Conservation (phyloP, 2,888 invertebrate species). For the Myopa tessellatipennis region DNA sequence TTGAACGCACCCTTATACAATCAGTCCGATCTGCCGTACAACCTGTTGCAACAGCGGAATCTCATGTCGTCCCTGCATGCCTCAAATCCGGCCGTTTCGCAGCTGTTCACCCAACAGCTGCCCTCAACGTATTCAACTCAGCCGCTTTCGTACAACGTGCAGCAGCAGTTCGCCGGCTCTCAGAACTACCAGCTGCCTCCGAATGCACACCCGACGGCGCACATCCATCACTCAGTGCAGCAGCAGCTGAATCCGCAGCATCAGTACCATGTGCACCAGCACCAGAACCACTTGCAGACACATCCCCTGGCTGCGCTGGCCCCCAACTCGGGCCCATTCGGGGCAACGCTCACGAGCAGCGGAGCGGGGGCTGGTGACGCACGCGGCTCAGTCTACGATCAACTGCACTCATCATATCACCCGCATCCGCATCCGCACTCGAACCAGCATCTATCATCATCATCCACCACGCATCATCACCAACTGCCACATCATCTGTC, state of each 20-base stretch:
- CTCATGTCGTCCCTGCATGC: slow-evolving; percentile 66
- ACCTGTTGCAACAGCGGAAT: slow-evolving; percentile 61
- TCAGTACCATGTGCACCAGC: slow-evolving; percentile 65
- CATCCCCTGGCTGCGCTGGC: slow-evolving; percentile 62
- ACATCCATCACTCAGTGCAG: slow-evolving; percentile 64
- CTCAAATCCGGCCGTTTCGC: slow-evolving; percentile 67
- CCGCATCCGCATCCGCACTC: slow-evolving; percentile 51
- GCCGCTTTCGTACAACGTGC: slow-evolving; percentile 60
- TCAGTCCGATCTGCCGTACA: slow-evolving; percentile 54
- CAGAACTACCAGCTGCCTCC: slow-evolving; percentile 57
- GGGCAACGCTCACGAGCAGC: slow-evolving; percentile 61
- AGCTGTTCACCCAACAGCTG: slow-evolving; percentile 60
- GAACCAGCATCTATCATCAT: slow-evolving; percentile 50
- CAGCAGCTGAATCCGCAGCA: slow-evolving; percentile 66
- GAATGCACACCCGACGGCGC: slow-evolving; percentile 56
- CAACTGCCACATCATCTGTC: slow-evolving; percentile 38
- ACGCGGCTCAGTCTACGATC: slow-evolving; percentile 48
- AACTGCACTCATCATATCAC: slow-evolving; percentile 52
- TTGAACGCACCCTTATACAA: slow-evolving; percentile 55
- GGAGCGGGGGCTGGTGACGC: slow-evolving; percentile 51
- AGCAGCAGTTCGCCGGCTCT: slow-evolving; percentile 64
- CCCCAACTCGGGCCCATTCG: slow-evolving; percentile 59
- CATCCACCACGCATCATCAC: slow-evolving; percentile 47
- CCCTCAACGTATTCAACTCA: slow-evolving; percentile 41
- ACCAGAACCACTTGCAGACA: slow-evolving; percentile 65